Evolutionary conservation across 2,888 invertebrate species (phyloP), one percentile per base, ranked within the genome.

Genomic region (Trissolcus brochymenae): DNA sequence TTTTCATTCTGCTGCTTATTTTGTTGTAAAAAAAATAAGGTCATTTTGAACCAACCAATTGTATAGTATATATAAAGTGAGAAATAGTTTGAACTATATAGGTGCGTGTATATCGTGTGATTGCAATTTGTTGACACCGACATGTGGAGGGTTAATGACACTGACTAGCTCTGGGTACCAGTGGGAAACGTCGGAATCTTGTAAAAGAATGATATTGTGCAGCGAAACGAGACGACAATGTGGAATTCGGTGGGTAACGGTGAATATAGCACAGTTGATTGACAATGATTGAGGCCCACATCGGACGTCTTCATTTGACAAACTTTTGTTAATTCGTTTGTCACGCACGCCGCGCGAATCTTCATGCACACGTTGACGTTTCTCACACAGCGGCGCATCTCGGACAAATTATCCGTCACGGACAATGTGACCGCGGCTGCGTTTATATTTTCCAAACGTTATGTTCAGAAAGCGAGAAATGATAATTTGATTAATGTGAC

Each of bases 251-350:
- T 76, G 79, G 70, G 71, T 84, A 85, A 85, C 85, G 84, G 85
- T 85, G 82, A 82, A 81, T 82, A 35, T 35, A 81, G 82, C 78
- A 81, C 81, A 83, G 82, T 81, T 83, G 85, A 85, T 84, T 85
- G 85, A 84, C 84, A 84, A 83, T 83, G 84, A 85, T 84, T 85
- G 84, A 85, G 81, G 78, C 81, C 80, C 81, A 79, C 72, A 80
- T 35, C 35, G 76, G 79, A 71, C 78, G 35, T 35, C 19, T 19
- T 19, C 41, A 53, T 51, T 57, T 46, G 17, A 11, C 46, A 41
- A 14, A 17, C 51, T 54, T 51, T 59, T 25, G 4, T 51, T 41
- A 29, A 49, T 67, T 56, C 56, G 14, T 57, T 50, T 56, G 55
- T 49, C 9, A 50, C 50, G 17, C 40, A 35, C 11, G 35, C 35